Percentiles rank a stretch among this genome's conserved stretches.
These are phyloP conservation scores for Corythornis cristatus DNA, from an alignment of 2,113 vertebrate species.

Conservation along the genomic window DNA sequence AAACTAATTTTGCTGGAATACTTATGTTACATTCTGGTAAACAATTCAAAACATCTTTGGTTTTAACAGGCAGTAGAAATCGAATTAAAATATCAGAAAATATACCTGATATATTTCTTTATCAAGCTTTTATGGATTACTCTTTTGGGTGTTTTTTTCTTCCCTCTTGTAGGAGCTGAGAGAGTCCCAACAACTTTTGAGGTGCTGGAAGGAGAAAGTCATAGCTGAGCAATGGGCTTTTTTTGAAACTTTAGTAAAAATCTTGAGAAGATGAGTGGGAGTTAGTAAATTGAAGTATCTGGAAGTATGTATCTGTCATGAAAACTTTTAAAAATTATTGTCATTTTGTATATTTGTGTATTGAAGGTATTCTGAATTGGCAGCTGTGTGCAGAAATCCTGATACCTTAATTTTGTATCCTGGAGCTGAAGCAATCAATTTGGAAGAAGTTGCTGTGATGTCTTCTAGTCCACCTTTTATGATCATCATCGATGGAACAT, in stretches of 20 bases:
- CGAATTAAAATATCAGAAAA: neutral
- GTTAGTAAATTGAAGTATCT: neutral
- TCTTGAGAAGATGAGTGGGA: neutral
- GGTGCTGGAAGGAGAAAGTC: neutral
- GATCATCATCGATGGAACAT: constrained; percentile 95
- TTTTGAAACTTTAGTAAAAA: neutral
- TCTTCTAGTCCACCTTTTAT: constrained; percentile 78
- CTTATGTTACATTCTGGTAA: neutral
- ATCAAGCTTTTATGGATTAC: neutral
- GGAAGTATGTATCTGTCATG: neutral
- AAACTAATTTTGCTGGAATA: neutral
- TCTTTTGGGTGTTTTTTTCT: neutral
- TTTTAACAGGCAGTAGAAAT: neutral
- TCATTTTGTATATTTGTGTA: neutral
- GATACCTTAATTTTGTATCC: constrained; percentile 91
- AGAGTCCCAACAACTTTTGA: neutral
- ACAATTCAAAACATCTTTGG: neutral
- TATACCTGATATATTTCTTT: neutral
- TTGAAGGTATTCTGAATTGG: constrained; percentile 89
- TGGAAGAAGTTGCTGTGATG: constrained; percentile 81
- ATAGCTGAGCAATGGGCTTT: neutral
- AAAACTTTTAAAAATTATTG: neutral
- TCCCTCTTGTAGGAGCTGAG: neutral
- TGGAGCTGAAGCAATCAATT: constrained; percentile 86
- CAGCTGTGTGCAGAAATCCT: constrained; percentile 84